Evolutionary conservation across 1,140 invertebrate species (phyloP).

Genomic region (Leucophenga varia): DNA sequence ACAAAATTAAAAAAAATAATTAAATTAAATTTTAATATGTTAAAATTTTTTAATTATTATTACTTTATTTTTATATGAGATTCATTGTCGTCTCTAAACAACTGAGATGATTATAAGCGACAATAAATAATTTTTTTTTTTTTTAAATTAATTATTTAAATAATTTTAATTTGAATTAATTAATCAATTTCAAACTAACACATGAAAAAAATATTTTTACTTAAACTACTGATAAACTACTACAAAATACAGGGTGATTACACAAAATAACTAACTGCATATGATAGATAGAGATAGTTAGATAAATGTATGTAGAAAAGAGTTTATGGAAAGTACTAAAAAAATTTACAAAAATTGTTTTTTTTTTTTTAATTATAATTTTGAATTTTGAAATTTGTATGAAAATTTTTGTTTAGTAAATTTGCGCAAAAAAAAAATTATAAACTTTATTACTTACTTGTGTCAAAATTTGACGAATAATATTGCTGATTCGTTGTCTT

Average conservation of each 20-base stretch:
- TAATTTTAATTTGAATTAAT: too few relatives aligned
- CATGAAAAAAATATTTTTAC: conserved; percentile 28
- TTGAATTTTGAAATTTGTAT: conserved; percentile 14
- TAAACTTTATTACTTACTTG: conserved; percentile 61
- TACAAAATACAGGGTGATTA: conserved; percentile 14
- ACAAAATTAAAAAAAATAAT: conserved; percentile 4
- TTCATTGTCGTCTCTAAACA: too few relatives aligned
- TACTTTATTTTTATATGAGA: not conserved
- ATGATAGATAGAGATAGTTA: not conserved
- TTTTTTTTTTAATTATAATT: not conserved
- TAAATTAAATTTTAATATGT: not conserved
- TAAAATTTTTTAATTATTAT: not conserved
- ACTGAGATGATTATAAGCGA: too few relatives aligned
- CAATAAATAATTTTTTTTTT: not conserved
- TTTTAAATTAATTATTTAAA: too few relatives aligned
- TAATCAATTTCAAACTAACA: conserved; percentile 11
- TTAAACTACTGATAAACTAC: conserved; percentile 22
- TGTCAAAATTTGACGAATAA: conserved; percentile 69
- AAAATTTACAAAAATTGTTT: conserved; percentile 7
- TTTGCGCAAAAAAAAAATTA: conserved; percentile 21
- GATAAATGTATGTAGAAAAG: conserved; percentile 11
- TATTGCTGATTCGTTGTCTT: conserved; percentile 67
- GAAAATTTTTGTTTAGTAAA: conserved; percentile 17
- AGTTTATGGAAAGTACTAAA: conserved; percentile 5
- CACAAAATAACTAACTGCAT: conserved; percentile 25